Percentiles rank a stretch among this genome's conserved stretches.
These are phyloP conservation scores for Ptycholaimellus sp. DNA, from an alignment of 2,888 invertebrate species.

Conservation along the genomic window DNA sequence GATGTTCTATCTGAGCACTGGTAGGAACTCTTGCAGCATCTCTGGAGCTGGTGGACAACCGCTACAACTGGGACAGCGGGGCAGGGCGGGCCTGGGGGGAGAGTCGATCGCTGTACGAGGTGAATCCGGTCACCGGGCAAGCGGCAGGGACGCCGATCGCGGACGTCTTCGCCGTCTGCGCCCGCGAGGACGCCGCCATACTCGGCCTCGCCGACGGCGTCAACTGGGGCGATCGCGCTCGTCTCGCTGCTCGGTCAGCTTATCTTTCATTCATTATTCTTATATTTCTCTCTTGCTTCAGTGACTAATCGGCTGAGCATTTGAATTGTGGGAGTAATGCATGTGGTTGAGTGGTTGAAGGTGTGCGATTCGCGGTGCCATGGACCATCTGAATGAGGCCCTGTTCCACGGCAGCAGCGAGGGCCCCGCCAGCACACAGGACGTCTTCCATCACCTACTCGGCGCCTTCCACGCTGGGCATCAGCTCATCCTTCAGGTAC, in stretches of 20 bases:
- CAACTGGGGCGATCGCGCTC: conserved; percentile 69
- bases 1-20: no score
- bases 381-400: conserved; percentile 48
- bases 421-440: no score
- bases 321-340: conserved; percentile 8
- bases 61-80: conserved; percentile 31
- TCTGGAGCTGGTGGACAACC: no score
- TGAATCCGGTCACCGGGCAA: conserved; percentile 47
- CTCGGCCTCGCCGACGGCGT: conserved; percentile 65
- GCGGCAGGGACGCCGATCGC: conserved; percentile 48
- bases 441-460: conserved; percentile 50
- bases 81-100: conserved; percentile 42
- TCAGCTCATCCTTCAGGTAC: conserved; percentile 51
- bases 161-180: conserved; percentile 56
- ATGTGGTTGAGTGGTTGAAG: no score
- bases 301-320: not conserved
- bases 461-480: conserved; percentile 61
- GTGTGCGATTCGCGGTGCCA: conserved; percentile 57
- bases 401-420: no score
- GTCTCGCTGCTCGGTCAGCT: conserved; percentile 45
- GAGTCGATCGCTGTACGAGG: conserved; percentile 55
- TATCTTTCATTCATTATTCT: not conserved
- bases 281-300: not conserved
- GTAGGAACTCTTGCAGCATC: no score
- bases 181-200: conserved; percentile 44